Evolutionary conservation across 23 tunicate species (phyloP), one percentile per base, ranked within the genome.

Genomic region (Ciona savignyi): DNA sequence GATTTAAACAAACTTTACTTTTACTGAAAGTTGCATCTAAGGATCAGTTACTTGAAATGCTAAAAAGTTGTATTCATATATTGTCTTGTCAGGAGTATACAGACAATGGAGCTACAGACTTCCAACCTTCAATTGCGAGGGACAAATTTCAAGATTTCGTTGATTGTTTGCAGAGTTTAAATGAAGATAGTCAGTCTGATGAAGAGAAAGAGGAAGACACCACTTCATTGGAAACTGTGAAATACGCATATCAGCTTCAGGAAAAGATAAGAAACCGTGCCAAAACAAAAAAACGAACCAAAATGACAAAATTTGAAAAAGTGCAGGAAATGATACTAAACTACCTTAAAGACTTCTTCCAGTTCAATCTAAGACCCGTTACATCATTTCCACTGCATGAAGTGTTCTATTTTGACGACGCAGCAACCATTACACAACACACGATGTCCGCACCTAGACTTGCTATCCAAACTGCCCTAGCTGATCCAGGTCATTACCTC

Each of bases 181-280:
- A n/a, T n/a, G n/a, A n/a, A n/a, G n/a, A n/a, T n/a, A n/a, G n/a
- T n/a, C n/a, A n/a, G n/a, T n/a, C n/a, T n/a, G n/a, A n/a, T n/a
- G n/a, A n/a, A n/a, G n/a, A n/a, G n/a, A n/a, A n/a, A n/a, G 56
- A 76, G 60, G 61, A 70, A 4, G 81, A 83, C 31, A 77, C 61
- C 33, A 32, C 21, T 27, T 22, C 67, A 20, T 23, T 89, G 27
- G 81, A 89, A 42, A 83, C 82, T 60, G 96, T 89, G 64, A 82
- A 83, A 78, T 89, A 89, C 34, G 85, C 88, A 3, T 83, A 89
- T 31, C 88, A 82, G 68, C 74, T 89, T 42, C 84, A 82, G 70
- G 84, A 89, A 83, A 66, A 77, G 29, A 49, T 89, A 25, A 71
- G 86, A 26, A 70, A 73, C 0, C 70, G 84, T 21, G 70, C 78